Base-by-base conservation (phyloP, 2,888 invertebrate genomes). In the Punctoribates punctum region DNA sequence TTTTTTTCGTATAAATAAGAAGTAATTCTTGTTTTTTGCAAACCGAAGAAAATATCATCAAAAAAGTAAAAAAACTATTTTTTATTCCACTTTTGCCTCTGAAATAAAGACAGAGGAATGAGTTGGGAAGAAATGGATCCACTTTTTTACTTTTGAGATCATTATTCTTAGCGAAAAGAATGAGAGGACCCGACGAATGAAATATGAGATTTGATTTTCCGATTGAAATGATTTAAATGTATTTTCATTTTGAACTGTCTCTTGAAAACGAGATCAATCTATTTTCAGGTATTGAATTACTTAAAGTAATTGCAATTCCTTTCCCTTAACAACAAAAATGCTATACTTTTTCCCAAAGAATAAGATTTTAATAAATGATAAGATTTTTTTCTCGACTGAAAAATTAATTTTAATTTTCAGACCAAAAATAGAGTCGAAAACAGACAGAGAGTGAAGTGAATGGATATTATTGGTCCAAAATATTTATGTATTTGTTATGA, bases 161-260 rank as follows among this genome's bases (percentile, higher is more conserved):
- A 60, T 60, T 60, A 60, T 60, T 60, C 60, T 48, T 48, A n/a
- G 17, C 4, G 17, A 48, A 48, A 17, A 42, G 42, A 42, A 42
- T 9, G 42, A 42, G 42, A 42, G 42, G 11, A 9, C n/a, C n/a
- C n/a, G n/a, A 54, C n/a, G 20, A 27, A 60, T 60, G 60, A 60
- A 60, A 60, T 60, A 60, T 60, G 60, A 60, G 60, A 60, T 60
- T 60, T 60, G 60, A 60, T 60, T 60, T 27, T 54, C 17, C n/a
- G 20, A 20, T 11, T 60, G 11, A 60, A 4, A 23, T 17, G 9
- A 15, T 48, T 11, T 48, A 15, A 48, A 8, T 48, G 48, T 48
- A 48, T 48, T 48, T 17, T 42, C 11, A 42, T 42, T 9, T 5
- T 42, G 8, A 42, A 11, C 11, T 11, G 42, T 42, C 42, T 42